Evolutionary conservation across 1,140 invertebrate species (phyloP), one percentile per base, ranked within the genome.

Genomic region (Andricus grossulariae): DNA sequence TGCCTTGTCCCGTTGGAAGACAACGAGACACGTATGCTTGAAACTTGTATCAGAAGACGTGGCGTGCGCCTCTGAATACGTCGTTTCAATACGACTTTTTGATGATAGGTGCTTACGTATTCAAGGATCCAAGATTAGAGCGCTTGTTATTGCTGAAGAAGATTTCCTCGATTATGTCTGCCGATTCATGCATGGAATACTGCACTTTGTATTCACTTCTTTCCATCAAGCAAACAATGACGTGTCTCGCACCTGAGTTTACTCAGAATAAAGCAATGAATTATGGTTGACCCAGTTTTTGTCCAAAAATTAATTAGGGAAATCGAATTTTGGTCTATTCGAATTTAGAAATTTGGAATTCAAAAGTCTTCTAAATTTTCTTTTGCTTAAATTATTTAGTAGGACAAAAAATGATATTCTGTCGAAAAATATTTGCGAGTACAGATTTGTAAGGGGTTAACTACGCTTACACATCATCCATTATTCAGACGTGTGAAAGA

Each of bases 11-110:
- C 60, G 60, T 66, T 66, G 25, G 60, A 66, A 39, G 60, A 66
- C 60, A 66, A 66, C 11, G 8, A 66, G 60, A 66, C 60, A 66
- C 60, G 60, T 66, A 66, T 45, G 8, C 39, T 45, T 45, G 39
- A 45, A 45, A 13, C 25, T 66, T 66, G 39, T 66, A 66, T 16
- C 25, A 39, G 25, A 39, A 66, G 32, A 66, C 60, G 60, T 66
- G 60, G 60, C 60, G 60, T 66, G 60, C 60, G 60, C 60, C 60
- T 66, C 25, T 66, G 60, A 66, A 66, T 66, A 66, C 60, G 25
- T 39, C 60, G 15, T 16, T 66, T 66, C 32, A 66, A 66, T 66
- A 39, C 60, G 60, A 66, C 60, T 32, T 66, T 45, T 66, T 66
- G 25, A 66, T 66, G 60, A 66, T 66, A 66, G 60, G 25, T 66